A percentile compares a stretch with the other conserved stretches of the same genome.
These are phyloP conservation scores for Zelostemma sp. DNA, from an alignment of 1,140 invertebrate genomes.

Conservation along the genomic window DNA sequence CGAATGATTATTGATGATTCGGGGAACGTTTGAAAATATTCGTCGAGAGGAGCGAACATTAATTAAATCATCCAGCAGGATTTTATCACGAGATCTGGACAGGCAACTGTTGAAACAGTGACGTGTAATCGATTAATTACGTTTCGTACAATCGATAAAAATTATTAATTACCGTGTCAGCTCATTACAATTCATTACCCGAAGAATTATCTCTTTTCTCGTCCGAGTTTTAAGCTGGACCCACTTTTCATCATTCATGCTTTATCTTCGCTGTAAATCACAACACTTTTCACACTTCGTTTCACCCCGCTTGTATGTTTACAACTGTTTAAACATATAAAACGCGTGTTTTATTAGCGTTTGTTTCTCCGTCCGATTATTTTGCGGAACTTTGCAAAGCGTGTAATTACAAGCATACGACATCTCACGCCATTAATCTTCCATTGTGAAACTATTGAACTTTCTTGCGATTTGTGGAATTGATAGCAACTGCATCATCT, in stretches of 20 bases:
- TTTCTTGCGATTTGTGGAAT: slow-evolving; percentile 49
- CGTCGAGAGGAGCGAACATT: background rate
- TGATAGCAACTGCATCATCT: slow-evolving; percentile 40
- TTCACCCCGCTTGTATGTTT: background rate
- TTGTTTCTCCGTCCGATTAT: slow-evolving; percentile 35
- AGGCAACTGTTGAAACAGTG: background rate
- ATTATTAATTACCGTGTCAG: background rate
- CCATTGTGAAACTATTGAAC: slow-evolving; percentile 44
- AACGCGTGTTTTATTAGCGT: slow-evolving; percentile 8
- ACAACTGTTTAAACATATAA: slow-evolving; percentile 1
- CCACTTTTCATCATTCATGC: background rate
- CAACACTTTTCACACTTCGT: background rate
- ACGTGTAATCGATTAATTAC: background rate
- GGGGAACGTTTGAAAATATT: background rate
- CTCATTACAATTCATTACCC: background rate
- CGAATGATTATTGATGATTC: slow-evolving; percentile 1
- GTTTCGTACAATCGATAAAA: background rate
- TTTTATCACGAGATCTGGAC: slow-evolving; percentile 3
- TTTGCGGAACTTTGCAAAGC: slow-evolving; percentile 26
- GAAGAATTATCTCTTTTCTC: background rate
- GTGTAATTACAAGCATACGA: slow-evolving; percentile 46
- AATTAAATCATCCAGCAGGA: background rate
- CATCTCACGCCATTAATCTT: slow-evolving; percentile 48
- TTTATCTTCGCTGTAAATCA: slow-evolving; percentile 1
- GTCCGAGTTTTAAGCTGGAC: background rate